These are phyloP conservation scores for Chaunax sp. DNA, from an alignment of 2,797 vertebrate species.

Conservation along the genomic window DNA sequence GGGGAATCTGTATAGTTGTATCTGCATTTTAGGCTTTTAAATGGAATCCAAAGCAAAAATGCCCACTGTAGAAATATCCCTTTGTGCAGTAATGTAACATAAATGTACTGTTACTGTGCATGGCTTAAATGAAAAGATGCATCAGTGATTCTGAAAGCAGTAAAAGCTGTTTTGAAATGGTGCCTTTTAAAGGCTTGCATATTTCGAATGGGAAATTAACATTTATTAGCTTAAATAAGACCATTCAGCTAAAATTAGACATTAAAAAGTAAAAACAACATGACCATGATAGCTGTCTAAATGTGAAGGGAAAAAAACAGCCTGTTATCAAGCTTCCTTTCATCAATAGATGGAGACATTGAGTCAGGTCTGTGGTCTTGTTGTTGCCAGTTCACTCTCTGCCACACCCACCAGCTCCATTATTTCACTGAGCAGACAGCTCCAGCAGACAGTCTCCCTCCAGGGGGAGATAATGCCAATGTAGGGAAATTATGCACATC, in stretches of 20 bases:
- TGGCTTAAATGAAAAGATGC: not conserved
- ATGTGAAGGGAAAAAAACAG: not conserved
- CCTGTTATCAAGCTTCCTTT: not conserved
- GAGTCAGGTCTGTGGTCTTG: slow-evolving; percentile 17
- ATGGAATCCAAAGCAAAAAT: not conserved
- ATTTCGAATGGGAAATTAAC: not conserved
- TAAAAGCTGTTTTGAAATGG: too few species aligned
- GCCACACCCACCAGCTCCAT: slow-evolving; percentile 76
- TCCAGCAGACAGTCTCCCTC: slow-evolving; percentile 59
- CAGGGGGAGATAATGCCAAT: slow-evolving; percentile 53
- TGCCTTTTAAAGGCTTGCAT: not conserved
- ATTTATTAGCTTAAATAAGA: not conserved
- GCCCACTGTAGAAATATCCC: not conserved
- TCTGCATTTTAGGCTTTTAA: not conserved
- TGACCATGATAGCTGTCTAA: not conserved
- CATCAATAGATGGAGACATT: slow-evolving; percentile 68
- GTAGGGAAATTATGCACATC: slow-evolving; percentile 54
- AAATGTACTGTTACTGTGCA: too few species aligned
- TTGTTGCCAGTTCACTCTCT: slow-evolving; percentile 32
- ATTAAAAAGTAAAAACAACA: not conserved
- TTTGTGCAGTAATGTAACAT: not conserved
- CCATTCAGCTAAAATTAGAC: not conserved
- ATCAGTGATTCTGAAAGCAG: not conserved
- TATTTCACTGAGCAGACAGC: slow-evolving; percentile 63
- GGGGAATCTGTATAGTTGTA: too few species aligned